A percentile compares a stretch with the other conserved stretches of the same genome.
phyloP scores from a whole-genome alignment of 1,140 invertebrate species.

The Himalopsyche phryganea region DNA sequence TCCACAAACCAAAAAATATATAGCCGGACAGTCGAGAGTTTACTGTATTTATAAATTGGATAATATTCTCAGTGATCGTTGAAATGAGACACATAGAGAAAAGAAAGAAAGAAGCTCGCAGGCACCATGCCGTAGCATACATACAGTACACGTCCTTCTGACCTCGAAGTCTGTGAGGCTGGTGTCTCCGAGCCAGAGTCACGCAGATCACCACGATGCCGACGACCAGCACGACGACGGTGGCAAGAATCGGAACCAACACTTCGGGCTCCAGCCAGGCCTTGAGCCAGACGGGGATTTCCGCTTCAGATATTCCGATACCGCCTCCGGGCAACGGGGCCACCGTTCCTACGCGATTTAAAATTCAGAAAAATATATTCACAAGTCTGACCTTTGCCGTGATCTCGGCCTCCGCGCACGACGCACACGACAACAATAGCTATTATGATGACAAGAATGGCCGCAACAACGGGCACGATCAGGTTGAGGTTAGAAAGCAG shows the following conservation, averaged over 20 bases:
- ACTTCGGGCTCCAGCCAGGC: slow-evolving; percentile 84
- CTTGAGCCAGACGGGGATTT: slow-evolving; percentile 74
- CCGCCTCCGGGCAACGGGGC: slow-evolving; percentile 65
- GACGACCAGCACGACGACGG: slow-evolving; percentile 81
- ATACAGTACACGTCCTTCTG: slow-evolving; percentile 64
- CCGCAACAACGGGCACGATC: slow-evolving; percentile 89
- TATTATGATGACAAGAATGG: slow-evolving; percentile 85
- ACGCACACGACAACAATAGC: slow-evolving; percentile 89
- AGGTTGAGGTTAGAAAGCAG: slow-evolving; percentile 86
- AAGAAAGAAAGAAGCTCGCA: slow-evolving; percentile 44
- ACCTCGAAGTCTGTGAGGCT: slow-evolving; percentile 79
- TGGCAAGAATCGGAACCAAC: slow-evolving; percentile 78
- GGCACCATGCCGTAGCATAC: slow-evolving; percentile 51
- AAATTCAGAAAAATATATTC: slow-evolving; percentile 30
- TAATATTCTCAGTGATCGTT: slow-evolving; percentile 8
- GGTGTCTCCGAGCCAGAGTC: slow-evolving; percentile 71
- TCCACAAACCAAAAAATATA: too few relatives aligned
- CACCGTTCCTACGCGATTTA: slow-evolving; percentile 65
- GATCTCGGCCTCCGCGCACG: slow-evolving; percentile 74
- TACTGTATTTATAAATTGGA: too few relatives aligned
- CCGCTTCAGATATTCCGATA: slow-evolving; percentile 50
- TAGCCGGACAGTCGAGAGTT: too few relatives aligned
- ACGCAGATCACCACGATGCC: slow-evolving; percentile 86
- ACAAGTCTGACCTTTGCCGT: slow-evolving; percentile 71
- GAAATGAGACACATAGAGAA: slow-evolving; percentile 11